Conservation (phyloP, 2,888 invertebrate species). For the Apamea anceps region DNA sequence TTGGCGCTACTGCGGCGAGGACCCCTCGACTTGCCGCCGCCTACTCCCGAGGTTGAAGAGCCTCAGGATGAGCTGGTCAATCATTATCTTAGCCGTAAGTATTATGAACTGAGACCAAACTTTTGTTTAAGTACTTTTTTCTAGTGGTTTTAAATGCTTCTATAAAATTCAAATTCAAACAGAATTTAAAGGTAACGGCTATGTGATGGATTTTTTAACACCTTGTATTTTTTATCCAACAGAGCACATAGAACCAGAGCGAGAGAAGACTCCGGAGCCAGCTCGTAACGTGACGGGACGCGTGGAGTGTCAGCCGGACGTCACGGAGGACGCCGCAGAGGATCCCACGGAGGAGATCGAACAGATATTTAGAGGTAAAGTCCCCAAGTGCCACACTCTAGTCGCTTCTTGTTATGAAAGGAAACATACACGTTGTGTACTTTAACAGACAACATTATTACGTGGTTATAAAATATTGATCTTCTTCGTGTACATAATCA, state of each 20-base stretch:
- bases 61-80: slow-evolving; percentile 82
- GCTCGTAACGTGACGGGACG: slow-evolving; percentile 42
- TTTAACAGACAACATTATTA: background rate
- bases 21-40: slow-evolving; percentile 79
- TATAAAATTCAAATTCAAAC: too few relatives aligned
- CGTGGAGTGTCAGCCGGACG: slow-evolving; percentile 67
- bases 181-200: too few relatives aligned
- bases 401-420: background rate
- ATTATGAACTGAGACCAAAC: background rate
- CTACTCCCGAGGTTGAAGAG: slow-evolving; percentile 62
- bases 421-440: background rate
- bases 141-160: too few relatives aligned
- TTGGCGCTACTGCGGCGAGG: slow-evolving; percentile 87
- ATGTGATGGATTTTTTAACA: background rate
- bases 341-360: slow-evolving; percentile 85
- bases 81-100: slow-evolving; percentile 85
- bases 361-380: slow-evolving; percentile 85
- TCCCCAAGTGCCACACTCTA: background rate
- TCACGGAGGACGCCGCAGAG: slow-evolving; percentile 78
- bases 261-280: slow-evolving; percentile 76
- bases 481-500: too few relatives aligned
- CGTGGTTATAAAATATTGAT: too few relatives aligned
- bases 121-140: too few relatives aligned
- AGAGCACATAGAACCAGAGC: slow-evolving; percentile 71
- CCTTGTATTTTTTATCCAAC: slow-evolving; percentile 37